Conservation (phyloP, 2,113 vertebrate species). For the Merops nubicus region DNA sequence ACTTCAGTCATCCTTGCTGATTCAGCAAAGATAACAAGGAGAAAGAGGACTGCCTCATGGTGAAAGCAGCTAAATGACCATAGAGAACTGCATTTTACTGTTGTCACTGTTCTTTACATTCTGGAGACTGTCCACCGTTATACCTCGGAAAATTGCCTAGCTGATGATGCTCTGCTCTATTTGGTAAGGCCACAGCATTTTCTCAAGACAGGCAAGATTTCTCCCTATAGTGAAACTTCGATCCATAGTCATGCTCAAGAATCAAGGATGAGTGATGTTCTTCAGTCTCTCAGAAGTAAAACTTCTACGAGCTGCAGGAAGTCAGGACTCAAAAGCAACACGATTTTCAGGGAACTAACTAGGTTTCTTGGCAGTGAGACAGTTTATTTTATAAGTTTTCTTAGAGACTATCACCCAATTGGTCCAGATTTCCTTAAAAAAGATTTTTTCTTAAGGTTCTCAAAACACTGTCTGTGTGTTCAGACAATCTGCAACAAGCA, state of each 20-base stretch:
- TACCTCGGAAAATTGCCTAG: neutral
- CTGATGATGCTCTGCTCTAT: neutral
- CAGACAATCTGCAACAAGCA: neutral
- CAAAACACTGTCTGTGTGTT: neutral
- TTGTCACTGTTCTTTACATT: neutral
- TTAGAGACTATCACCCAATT: neutral
- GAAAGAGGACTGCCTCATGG: neutral
- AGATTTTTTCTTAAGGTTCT: neutral
- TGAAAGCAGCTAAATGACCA: neutral
- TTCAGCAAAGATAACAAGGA: neutral
- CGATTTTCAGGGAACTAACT: neutral
- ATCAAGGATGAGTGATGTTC: neutral
- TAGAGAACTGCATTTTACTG: neutral
- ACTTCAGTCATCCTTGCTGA: neutral
- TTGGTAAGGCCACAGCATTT: neutral
- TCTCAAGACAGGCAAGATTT: neutral
- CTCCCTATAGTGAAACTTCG: neutral
- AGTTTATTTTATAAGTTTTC: neutral
- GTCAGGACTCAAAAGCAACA: neutral
- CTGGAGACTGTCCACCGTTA: neutral
- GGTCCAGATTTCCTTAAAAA: neutral
- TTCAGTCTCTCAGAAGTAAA: neutral
- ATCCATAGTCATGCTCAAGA: neutral
- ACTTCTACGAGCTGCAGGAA: neutral
- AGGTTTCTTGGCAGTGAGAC: neutral